Base-by-base conservation (phyloP, 2,888 invertebrate genomes). In the Harpalus rubripes region DNA sequence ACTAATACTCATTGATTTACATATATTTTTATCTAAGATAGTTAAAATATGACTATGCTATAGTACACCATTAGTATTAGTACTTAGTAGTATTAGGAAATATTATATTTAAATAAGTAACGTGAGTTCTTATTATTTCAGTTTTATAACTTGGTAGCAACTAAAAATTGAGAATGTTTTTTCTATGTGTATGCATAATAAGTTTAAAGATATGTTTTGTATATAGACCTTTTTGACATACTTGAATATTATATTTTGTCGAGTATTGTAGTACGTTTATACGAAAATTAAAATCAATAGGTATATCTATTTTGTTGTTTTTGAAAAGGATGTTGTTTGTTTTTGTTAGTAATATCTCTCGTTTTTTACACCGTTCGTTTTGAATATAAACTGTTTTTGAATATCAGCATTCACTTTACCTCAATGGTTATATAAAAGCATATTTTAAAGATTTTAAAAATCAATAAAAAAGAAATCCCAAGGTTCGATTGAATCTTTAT, bases 401-500 rank as follows among this genome's bases (percentile, higher is more conserved):
- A 68, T 68, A 39, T 68, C 68, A 15, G 32, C 6, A 39, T 39
- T 68, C 39, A 26, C 41, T 68, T 68, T 39, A 68, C 32, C 39
- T 39, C 68, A 68, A 68, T 68, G 39, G 39, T 15, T 68, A 39
- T 68, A 68, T 68, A 68, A 68, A 68, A 68, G 68, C 63, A 63
- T 68, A 68, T 68, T 68, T 68, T 68, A 68, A 39, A 68, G 68
- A 68, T 68, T 68, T 68, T 32, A 68, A 68, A 68, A 68, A 68
- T 68, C 68, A 68, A 68, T 68, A 68, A 68, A 68, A 68, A 68
- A 68, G 68, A 68, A 68, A 68, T 68, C n/a, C 41, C 59, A 68
- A 68, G 68, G 26, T 68, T 68, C 68, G 39, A 68, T 68, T 68
- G 32, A 68, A 68, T 39, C 68, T 68, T 68, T 68, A 15, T 39